These are phyloP conservation scores for Brachionus plicatilis DNA, from an alignment of 1,140 invertebrate genomes.

Conservation along the genomic window DNA sequence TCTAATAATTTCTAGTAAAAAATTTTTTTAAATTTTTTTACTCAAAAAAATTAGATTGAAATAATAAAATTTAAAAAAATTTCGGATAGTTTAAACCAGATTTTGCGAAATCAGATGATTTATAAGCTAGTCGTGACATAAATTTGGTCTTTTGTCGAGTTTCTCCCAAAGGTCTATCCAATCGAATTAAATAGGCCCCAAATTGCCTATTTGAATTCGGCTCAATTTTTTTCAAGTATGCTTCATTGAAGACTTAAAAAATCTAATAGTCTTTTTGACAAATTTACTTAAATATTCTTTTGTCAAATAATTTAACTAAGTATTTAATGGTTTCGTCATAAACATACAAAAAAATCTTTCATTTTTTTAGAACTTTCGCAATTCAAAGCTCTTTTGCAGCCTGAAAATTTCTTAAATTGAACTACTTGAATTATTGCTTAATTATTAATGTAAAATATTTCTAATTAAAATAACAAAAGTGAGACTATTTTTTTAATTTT, in stretches of 20 bases:
- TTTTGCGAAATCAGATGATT: not conserved
- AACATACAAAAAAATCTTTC: not conserved
- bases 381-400: not conserved
- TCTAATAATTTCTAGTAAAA: too few relatives aligned
- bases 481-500: not conserved
- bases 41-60: not conserved
- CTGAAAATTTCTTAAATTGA: not conserved
- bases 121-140: not conserved
- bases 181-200: not conserved
- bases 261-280: not conserved
- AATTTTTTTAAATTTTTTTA: too few relatives aligned
- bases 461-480: conserved; percentile 1
- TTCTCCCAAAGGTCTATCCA: not conserved
- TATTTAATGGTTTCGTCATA: conserved; percentile 1
- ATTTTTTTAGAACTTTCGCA: not conserved
- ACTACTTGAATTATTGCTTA: not conserved
- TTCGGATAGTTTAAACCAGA: not conserved
- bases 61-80: not conserved
- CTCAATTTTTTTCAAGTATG: not conserved
- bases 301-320: not conserved
- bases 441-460: not conserved
- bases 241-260: not conserved
- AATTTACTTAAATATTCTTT: not conserved
- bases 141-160: not conserved
- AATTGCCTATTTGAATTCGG: not conserved